Conservation (phyloP, 2,113 vertebrate genomes). For the cattle (Bos taurus) region DNA sequence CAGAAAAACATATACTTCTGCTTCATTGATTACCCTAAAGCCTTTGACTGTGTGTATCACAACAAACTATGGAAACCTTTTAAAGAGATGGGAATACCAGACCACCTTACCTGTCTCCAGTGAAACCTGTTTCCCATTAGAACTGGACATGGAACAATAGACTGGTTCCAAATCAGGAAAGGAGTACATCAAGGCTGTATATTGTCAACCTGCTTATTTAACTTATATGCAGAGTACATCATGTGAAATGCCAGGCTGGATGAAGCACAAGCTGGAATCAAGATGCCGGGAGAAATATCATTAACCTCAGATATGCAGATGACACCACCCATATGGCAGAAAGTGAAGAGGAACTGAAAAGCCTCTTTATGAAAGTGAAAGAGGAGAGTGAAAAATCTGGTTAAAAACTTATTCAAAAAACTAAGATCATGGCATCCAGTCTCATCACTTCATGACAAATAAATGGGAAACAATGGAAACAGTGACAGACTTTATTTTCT, state of each 20-base stretch:
- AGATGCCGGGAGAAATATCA: neutral
- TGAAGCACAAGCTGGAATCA: neutral
- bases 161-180: neutral
- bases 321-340: neutral
- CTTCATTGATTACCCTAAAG: neutral
- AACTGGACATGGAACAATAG: neutral
- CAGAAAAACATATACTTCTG: neutral
- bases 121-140: neutral
- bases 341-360: neutral
- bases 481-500: neutral
- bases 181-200: neutral
- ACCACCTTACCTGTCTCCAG: neutral
- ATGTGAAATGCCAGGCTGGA: neutral
- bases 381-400: neutral
- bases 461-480: neutral
- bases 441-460: neutral
- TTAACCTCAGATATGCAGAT: neutral
- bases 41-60: neutral
- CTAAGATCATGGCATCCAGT: neutral
- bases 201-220: neutral
- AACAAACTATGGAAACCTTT: neutral
- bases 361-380: neutral
- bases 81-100: neutral
- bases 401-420: neutral
- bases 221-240: neutral